Conservation (phyloP, 2,888 invertebrate genomes). For the Noctua fimbriata region DNA sequence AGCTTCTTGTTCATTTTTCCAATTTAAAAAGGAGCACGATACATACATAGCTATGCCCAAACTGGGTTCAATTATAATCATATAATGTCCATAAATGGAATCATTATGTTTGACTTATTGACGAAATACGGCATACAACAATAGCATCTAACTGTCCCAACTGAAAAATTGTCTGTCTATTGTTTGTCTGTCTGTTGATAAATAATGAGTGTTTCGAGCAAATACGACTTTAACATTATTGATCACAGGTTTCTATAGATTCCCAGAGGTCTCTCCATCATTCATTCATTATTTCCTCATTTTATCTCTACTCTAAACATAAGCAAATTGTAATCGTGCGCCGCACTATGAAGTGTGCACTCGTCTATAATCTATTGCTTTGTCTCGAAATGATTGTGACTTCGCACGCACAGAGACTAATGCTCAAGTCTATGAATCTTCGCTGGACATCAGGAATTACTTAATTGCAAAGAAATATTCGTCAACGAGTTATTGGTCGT, state of each 20-base stretch:
- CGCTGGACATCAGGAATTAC: slow-evolving; percentile 30
- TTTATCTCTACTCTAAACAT: background rate
- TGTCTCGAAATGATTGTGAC: slow-evolving; percentile 33
- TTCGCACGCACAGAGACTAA: slow-evolving; percentile 39
- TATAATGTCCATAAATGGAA: background rate
- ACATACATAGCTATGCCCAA: background rate
- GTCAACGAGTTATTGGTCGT: slow-evolving; percentile 1
- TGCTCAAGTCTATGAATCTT: slow-evolving; percentile 18
- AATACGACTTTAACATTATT: background rate
- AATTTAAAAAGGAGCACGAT: background rate
- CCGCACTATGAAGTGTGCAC: background rate
- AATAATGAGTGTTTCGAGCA: background rate
- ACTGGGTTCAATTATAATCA: no score
- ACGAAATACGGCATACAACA: background rate
- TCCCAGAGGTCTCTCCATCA: background rate
- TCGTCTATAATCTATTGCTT: slow-evolving; percentile 29
- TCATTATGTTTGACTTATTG: background rate
- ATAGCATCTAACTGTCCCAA: background rate
- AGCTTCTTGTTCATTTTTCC: background rate
- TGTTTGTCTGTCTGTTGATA: no score
- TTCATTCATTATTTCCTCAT: no score
- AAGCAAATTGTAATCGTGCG: slow-evolving; percentile 9
- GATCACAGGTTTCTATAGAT: background rate
- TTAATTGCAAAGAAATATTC: slow-evolving; percentile 37
- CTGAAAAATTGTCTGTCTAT: background rate